Percentiles rank a stretch among this genome's conserved stretches.
Evolutionary conservation across 2,888 invertebrate genomes (phyloP).

Genomic region (Dione vanillae): DNA sequence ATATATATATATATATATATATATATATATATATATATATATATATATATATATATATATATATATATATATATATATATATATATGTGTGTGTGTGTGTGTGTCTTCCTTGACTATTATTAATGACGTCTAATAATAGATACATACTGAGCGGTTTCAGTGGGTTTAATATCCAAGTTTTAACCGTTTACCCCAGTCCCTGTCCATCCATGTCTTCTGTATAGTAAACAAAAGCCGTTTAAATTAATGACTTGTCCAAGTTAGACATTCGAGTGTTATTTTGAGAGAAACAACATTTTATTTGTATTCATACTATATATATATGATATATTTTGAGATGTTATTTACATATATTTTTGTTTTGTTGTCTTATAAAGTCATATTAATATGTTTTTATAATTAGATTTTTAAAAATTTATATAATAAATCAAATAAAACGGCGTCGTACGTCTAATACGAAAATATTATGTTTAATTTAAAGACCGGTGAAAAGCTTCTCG

Average conservation of each 20-base stretch:
- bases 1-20: too few species aligned
- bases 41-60: too few species aligned
- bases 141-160: conserved; percentile 29
- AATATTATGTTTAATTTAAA: too few species aligned
- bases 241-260: conserved; percentile 41
- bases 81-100: too few species aligned
- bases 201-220: conserved; percentile 43
- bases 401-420: too few species aligned
- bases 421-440: too few species aligned
- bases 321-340: background rate
- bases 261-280: conserved; percentile 34
- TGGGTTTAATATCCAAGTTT: conserved; percentile 41
- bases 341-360: background rate
- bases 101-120: conserved; percentile 16
- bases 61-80: background rate
- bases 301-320: background rate
- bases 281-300: conserved; percentile 21
- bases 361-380: too few species aligned
- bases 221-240: conserved; percentile 44
- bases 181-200: conserved; percentile 43
- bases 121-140: conserved; percentile 30
- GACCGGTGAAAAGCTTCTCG: too few species aligned
- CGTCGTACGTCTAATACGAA: too few species aligned
- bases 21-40: too few species aligned
- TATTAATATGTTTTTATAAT: too few species aligned